Base-by-base conservation (phyloP, 2,888 invertebrate genomes). In the Dugesia japonica region DNA sequence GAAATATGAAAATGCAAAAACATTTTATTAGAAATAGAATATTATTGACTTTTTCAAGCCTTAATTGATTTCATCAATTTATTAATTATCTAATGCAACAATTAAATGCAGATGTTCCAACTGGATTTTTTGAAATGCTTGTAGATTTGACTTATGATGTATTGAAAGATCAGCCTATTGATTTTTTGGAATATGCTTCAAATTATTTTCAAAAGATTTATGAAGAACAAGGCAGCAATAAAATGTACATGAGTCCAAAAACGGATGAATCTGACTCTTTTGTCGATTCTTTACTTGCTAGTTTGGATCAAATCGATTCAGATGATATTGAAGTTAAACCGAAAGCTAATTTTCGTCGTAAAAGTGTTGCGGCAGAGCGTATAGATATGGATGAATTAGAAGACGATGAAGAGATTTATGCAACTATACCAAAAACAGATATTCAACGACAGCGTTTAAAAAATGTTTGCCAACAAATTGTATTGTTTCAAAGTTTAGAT, bases 401-500 rank as follows among this genome's bases (percentile, higher is more conserved):
- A 1, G 56, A 56, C 23, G 56, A 56, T 56, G 56, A 56, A 13
- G 56, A 56, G 7, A 56, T 56, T n/a, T 56, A 56, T 56, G 1
- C 56, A 13, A n/a, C 17, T 7, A 23, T 56, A 9, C 56, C 56
- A 13, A 56, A 56, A 56, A 56, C 56, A n/a, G 56, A 56, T 56
- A n/a, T 9, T 1, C 56, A 56, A 56, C 4, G 56, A n/a, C 23
- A n/a, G 17, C 56, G 56, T n/a, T 56, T 56, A 23, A 56, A 56
- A 56, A n/a, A 56, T 9, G 56, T 56, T 56, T 56, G 56, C 17
- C 1, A n/a, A n/a, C 56, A 56, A 7, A 83, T 85, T 72, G 81
- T 85, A 26, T 78, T 85, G 4, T 84, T 85, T 78, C 79, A 81
- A 28, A 81, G 81, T 9, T 80, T 85, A 26, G 85, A 85, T 73